These are phyloP conservation scores for Drosophila sp. DNA, from an alignment of 1,140 invertebrate genomes.

Conservation along the genomic window DNA sequence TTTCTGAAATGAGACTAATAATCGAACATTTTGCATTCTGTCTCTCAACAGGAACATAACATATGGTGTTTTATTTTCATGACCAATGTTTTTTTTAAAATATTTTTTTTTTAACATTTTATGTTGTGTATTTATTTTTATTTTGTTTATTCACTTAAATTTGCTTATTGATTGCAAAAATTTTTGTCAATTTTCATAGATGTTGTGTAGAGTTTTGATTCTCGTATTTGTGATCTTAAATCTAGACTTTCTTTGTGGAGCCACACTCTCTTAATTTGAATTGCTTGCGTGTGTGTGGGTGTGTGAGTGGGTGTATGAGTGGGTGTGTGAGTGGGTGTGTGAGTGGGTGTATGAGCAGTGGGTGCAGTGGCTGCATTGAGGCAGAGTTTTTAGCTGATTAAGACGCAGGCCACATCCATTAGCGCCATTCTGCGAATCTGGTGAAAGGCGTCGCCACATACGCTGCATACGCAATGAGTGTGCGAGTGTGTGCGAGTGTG, in stretches of 20 bases:
- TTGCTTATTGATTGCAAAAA: too few relatives aligned
- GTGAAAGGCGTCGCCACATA: slow-evolving; percentile 66
- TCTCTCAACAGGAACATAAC: too few relatives aligned
- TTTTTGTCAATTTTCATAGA: too few relatives aligned
- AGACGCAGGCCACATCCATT: slow-evolving; percentile 30
- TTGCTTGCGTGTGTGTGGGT: not conserved
- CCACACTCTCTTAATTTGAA: not conserved
- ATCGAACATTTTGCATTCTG: too few relatives aligned
- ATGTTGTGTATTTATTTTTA: too few relatives aligned
- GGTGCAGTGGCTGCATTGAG: slow-evolving; percentile 11
- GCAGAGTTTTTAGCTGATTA: slow-evolving; percentile 30
- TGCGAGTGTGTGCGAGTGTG: not conserved
- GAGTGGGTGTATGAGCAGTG: not conserved
- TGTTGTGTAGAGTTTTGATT: too few relatives aligned
- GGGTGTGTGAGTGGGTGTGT: not conserved
- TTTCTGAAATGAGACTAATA: too few relatives aligned
- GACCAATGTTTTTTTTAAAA: too few relatives aligned
- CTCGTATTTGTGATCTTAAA: not conserved
- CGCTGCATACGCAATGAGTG: slow-evolving; percentile 66
- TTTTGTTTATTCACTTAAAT: too few relatives aligned
- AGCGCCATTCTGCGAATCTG: slow-evolving; percentile 50
- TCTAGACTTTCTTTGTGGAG: not conserved
- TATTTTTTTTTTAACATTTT: too few relatives aligned
- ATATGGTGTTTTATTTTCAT: too few relatives aligned
- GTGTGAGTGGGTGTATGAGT: too few relatives aligned